phyloP scores from a whole-genome alignment of 2,888 invertebrate species.

The Ophion slaviceki region DNA sequence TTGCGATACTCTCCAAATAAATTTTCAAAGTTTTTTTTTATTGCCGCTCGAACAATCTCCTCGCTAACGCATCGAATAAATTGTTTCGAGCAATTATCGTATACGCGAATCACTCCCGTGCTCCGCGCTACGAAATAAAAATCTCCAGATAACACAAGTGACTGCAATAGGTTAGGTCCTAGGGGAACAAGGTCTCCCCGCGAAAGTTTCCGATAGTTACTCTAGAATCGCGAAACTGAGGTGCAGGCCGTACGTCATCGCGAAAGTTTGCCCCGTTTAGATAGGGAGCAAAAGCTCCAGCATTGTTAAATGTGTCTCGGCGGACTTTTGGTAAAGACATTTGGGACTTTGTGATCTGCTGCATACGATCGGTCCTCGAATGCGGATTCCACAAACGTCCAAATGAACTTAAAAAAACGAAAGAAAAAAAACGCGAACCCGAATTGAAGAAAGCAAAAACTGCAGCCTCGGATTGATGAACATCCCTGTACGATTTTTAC shows the following conservation, averaged over 20 bases:
- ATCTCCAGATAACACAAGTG: slow-evolving; percentile 26
- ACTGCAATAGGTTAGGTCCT: slow-evolving; percentile 28
- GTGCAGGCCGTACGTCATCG: slow-evolving; percentile 60
- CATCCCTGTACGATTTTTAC: no score
- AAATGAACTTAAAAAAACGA: slow-evolving; percentile 13
- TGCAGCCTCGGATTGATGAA: no score
- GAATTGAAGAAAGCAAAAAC: not conserved
- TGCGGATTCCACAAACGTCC: not conserved
- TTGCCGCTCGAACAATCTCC: not conserved
- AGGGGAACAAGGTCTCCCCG: slow-evolving; percentile 15
- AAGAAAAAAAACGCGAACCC: not conserved
- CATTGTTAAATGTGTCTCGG: slow-evolving; percentile 19
- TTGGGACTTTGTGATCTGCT: slow-evolving; percentile 1
- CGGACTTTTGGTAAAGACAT: slow-evolving; percentile 2
- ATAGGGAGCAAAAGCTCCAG: slow-evolving; percentile 47
- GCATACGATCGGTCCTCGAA: slow-evolving; percentile 10
- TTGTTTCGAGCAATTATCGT: slow-evolving; percentile 5
- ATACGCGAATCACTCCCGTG: not conserved
- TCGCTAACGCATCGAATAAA: slow-evolving; percentile 10
- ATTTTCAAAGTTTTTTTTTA: not conserved
- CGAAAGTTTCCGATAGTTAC: slow-evolving; percentile 43
- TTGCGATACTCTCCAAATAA: no score
- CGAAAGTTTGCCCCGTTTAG: slow-evolving; percentile 66
- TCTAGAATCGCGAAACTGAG: slow-evolving; percentile 24
- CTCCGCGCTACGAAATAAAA: slow-evolving; percentile 16